Percentiles rank a stretch among this genome's conserved stretches.
These are phyloP conservation scores for Heloderma charlesbogerti DNA, from an alignment of 2,113 vertebrate species.

Conservation along the genomic window DNA sequence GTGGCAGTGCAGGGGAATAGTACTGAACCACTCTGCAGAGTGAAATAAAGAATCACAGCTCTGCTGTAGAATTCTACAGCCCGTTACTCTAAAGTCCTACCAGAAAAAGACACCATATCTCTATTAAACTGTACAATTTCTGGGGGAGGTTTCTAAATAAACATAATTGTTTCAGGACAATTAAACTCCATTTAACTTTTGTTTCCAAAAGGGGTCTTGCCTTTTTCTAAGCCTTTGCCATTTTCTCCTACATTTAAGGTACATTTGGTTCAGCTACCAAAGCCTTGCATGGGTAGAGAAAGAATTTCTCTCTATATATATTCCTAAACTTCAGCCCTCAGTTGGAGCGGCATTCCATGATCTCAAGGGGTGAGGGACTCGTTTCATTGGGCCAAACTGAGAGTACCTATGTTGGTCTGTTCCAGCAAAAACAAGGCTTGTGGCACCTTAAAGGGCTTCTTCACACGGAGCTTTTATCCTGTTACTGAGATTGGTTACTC, in stretches of 20 bases:
- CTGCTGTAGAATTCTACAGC: conserved; percentile 30
- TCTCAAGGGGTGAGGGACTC: not conserved
- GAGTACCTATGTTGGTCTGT: not conserved
- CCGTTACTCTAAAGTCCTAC: not conserved
- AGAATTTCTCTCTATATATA: not conserved
- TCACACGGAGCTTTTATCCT: too few species aligned
- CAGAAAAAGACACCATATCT: conserved; percentile 1
- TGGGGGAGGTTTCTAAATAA: conserved; percentile 27
- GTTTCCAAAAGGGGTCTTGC: not conserved
- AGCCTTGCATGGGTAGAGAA: conserved; percentile 16
- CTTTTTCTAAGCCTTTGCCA: not conserved
- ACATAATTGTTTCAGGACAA: conserved; percentile 13
- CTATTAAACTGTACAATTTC: conserved; percentile 30
- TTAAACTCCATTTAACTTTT: conserved; percentile 11
- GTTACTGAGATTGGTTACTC: too few species aligned
- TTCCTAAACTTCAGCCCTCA: not conserved
- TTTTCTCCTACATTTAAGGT: not conserved
- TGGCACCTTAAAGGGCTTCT: too few species aligned
- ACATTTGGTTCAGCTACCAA: not conserved
- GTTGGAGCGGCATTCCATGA: not conserved
- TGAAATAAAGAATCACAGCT: conserved; percentile 18
- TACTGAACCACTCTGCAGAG: conserved; percentile 4
- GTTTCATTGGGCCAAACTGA: not conserved
- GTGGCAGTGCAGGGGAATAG: too few species aligned
- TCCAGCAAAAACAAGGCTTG: not conserved